Evolutionary conservation across 1,140 invertebrate genomes (phyloP).

Genomic region (Caenorhabditis latens): DNA sequence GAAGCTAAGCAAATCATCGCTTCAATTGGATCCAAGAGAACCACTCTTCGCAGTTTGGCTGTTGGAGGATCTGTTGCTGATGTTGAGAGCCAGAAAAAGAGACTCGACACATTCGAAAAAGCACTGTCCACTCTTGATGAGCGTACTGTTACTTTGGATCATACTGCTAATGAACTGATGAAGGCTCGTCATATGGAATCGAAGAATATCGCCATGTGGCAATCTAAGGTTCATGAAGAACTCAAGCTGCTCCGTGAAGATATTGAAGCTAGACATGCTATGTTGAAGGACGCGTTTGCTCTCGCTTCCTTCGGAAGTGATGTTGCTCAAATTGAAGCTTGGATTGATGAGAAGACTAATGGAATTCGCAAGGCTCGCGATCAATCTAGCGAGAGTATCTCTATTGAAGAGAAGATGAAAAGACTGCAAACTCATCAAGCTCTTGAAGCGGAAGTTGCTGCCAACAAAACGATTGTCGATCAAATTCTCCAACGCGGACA

Average conservation of each 20-base stretch:
- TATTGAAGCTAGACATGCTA: slow-evolving; percentile 82
- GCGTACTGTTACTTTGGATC: slow-evolving; percentile 77
- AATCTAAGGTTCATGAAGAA: slow-evolving; percentile 69
- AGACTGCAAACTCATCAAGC: slow-evolving; percentile 96
- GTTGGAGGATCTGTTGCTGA: slow-evolving; percentile 84
- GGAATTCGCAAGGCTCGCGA: slow-evolving; percentile 84
- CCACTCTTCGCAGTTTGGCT: slow-evolving; percentile 78
- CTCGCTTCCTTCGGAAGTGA: slow-evolving; percentile 92
- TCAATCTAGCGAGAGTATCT: slow-evolving; percentile 75
- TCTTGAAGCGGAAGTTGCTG: slow-evolving; percentile 87
- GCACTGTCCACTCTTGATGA: slow-evolving; percentile 82
- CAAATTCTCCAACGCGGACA: slow-evolving; percentile 83
- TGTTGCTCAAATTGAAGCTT: slow-evolving; percentile 82
- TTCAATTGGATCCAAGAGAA: slow-evolving; percentile 89
- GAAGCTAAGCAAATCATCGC: slow-evolving; percentile 94
- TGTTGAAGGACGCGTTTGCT: slow-evolving; percentile 85
- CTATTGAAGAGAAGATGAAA: slow-evolving; percentile 84
- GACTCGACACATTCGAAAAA: slow-evolving; percentile 84
- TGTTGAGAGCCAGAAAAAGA: slow-evolving; percentile 82
- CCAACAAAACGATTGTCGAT: slow-evolving; percentile 88
- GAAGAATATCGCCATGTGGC: slow-evolving; percentile 78
- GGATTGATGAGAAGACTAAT: slow-evolving; percentile 94
- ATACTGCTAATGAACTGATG: slow-evolving; percentile 75
- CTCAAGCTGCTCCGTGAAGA: slow-evolving; percentile 83
- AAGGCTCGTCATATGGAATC: slow-evolving; percentile 78